Percentiles rank a stretch among this genome's conserved stretches.
These are phyloP conservation scores for Idris sp. DNA, from an alignment of 1,140 invertebrate genomes.

Conservation along the genomic window DNA sequence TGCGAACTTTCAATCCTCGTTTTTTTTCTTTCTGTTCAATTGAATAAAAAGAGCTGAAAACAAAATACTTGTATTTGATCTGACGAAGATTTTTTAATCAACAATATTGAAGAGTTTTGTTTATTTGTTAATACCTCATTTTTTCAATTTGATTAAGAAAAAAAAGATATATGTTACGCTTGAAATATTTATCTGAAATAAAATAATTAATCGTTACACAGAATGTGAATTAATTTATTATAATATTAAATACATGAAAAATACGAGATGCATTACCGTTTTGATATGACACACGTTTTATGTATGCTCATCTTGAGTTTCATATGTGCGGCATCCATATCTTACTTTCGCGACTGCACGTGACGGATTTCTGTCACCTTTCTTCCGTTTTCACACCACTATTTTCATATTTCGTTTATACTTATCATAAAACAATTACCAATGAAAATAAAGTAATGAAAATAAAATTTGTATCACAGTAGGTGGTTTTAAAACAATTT, in stretches of 20 bases:
- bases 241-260: too few species aligned
- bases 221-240: too few species aligned
- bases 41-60: too few species aligned
- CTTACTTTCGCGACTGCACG: slow-evolving; percentile 10
- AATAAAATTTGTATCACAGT: background rate
- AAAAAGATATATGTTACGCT: too few species aligned
- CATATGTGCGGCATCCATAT: slow-evolving; percentile 17
- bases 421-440: slow-evolving; percentile 2
- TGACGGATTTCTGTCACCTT: slow-evolving; percentile 18
- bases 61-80: background rate
- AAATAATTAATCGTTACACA: too few species aligned
- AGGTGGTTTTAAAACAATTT: too few species aligned
- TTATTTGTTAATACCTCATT: too few species aligned
- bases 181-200: too few species aligned
- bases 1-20: slow-evolving; percentile 17
- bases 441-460: background rate
- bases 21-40: too few species aligned
- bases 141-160: too few species aligned
- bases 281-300: slow-evolving; percentile 1
- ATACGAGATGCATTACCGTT: background rate
- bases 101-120: too few species aligned
- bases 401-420: slow-evolving; percentile 5
- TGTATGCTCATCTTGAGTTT: slow-evolving; percentile 8
- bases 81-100: too few species aligned
- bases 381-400: slow-evolving; percentile 7